A percentile compares a stretch with the other conserved stretches of the same genome.
These are phyloP conservation scores for Sceloporus undulatus DNA, from an alignment of 2,113 vertebrate species.

Conservation along the genomic window DNA sequence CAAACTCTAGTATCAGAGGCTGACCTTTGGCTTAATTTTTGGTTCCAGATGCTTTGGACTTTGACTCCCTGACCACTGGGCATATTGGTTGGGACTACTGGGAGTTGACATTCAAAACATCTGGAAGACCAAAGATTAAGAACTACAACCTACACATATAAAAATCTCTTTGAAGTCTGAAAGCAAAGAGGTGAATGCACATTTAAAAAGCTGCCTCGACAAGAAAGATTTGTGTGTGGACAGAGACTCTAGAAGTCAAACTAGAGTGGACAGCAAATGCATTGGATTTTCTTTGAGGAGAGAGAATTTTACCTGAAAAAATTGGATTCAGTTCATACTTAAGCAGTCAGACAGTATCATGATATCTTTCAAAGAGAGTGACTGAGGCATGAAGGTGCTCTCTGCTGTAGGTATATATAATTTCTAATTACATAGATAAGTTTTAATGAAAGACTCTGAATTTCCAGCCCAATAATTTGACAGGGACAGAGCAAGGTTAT, in stretches of 20 bases:
- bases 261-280: accelerated
- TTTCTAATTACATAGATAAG: constrained; percentile 76
- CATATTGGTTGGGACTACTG: no score
- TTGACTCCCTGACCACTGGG: no score
- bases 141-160: not conserved
- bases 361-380: constrained; percentile 60
- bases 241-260: not conserved
- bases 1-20: not conserved
- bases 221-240: not conserved
- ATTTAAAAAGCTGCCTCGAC: not conserved
- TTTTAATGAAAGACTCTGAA: constrained; percentile 73
- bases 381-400: constrained; percentile 59
- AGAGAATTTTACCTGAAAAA: constrained; percentile 42
- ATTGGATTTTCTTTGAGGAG: constrained; percentile 18
- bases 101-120: no score
- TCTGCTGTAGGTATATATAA: constrained; percentile 64
- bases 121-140: no score
- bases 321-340: constrained; percentile 46
- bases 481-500: constrained; percentile 47
- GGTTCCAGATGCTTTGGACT: no score
- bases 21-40: not conserved
- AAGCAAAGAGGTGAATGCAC: not conserved
- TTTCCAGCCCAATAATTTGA: constrained; percentile 50
- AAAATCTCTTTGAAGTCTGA: constrained; percentile 7
- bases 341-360: constrained; percentile 36